These are phyloP conservation scores for Ophion costatus DNA, from an alignment of 2,888 invertebrate genomes.

Conservation along the genomic window DNA sequence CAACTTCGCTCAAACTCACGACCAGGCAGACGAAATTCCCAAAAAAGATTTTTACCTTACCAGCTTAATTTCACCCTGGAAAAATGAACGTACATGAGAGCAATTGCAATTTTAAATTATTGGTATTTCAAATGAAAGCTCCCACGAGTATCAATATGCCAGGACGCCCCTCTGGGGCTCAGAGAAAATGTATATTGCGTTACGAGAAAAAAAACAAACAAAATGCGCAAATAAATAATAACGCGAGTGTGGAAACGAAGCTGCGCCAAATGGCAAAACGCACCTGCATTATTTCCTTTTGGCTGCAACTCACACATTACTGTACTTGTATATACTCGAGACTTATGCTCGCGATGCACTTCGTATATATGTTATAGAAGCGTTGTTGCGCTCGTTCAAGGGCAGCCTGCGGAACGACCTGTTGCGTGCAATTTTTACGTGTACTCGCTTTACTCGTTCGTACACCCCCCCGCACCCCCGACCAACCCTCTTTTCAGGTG, in stretches of 20 bases:
- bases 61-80: too few species aligned
- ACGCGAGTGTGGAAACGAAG: background rate
- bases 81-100: too few species aligned
- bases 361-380: constrained; percentile 13
- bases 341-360: constrained; percentile 20
- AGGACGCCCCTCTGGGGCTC: background rate
- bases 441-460: constrained; percentile 54
- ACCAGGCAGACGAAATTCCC: too few species aligned
- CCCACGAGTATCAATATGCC: too few species aligned
- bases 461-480: background rate
- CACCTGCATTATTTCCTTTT: constrained; percentile 35
- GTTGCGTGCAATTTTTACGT: constrained; percentile 70
- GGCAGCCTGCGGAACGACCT: constrained; percentile 70
- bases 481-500: constrained; percentile 43
- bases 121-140: too few species aligned
- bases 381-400: constrained; percentile 66
- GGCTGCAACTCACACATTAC: background rate
- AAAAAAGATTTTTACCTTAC: too few species aligned
- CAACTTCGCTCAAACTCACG: too few species aligned
- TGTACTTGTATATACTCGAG: background rate
- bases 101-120: too few species aligned
- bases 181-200: background rate
- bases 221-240: too few species aligned
- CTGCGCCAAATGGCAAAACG: constrained; percentile 15
- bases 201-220: background rate